Evolutionary conservation across 1,140 invertebrate genomes (phyloP), one percentile per base, ranked within the genome.

Genomic region (Ganaspis sp.): DNA sequence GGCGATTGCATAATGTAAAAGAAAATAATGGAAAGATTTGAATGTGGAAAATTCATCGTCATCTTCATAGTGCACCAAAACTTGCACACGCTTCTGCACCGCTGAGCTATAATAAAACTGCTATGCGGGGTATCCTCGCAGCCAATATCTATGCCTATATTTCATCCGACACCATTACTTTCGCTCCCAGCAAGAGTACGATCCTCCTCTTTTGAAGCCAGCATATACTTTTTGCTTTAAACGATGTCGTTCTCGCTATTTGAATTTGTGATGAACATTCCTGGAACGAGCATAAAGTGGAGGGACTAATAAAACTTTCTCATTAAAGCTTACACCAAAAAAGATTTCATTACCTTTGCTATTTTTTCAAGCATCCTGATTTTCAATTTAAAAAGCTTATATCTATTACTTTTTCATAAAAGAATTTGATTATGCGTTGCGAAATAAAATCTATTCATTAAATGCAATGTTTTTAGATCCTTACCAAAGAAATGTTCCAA

Each of bases 81-180:
- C 58, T 64, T 64, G 58, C 58, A 64, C 29, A 64, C 58, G 58
- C 58, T 64, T 64, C 58, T 64, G 58, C 58, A 64, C 26, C 58
- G 58, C 58, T 34, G 58, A 64, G 26, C 58, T 64, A 34, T 64
- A 64, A 64, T 64, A 64, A 64, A 64, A 64, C 58, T 64, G 58
- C 58, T 64, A 64, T 64, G 23, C 58, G 26, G 58, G 12, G 23
- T 15, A 64, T 64, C 58, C 58, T 64, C 58, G 26, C 26, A 64
- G 58, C 58, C 58, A 64, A 64, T 34, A 64, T 64, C 58, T 64
- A 64, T 64, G 58, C 58, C 58, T 64, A 64, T 64, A 64, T 64
- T 64, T 64, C 58, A 64, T 64, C 58, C 21, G 58, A 64, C 26
- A 29, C 58, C 58, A 64, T 64, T 64, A 64, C 58, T 34, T 34